phyloP scores from a whole-genome alignment of 2,888 invertebrate genomes.

The Halictus ligatus region DNA sequence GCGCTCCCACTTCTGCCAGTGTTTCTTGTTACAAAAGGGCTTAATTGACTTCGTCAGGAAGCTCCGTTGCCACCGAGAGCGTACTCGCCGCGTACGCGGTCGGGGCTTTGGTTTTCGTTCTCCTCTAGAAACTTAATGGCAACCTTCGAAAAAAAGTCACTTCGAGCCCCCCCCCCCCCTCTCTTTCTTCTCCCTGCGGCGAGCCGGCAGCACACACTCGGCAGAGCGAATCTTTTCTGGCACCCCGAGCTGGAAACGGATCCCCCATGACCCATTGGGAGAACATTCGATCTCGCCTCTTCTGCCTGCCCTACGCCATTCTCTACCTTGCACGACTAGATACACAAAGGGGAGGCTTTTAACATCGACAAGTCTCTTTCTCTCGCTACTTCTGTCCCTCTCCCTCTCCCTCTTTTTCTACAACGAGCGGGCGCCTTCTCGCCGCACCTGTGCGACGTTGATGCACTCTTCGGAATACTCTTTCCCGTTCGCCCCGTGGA shows the following conservation, averaged over 20 bases:
- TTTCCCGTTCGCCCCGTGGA: not conserved
- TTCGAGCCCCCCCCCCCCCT: constrained; percentile 16
- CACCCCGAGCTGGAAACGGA: constrained; percentile 40
- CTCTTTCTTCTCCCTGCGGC: constrained; percentile 15
- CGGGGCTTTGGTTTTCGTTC: constrained; percentile 56
- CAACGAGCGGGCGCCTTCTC: constrained; percentile 15
- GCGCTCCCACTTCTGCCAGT: constrained; percentile 58
- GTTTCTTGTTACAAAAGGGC: constrained; percentile 73
- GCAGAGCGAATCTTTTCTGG: constrained; percentile 46
- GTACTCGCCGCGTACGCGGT: constrained; percentile 54
- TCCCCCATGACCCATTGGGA: constrained; percentile 64
- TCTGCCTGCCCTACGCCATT: not conserved
- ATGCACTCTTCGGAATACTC: constrained; percentile 13
- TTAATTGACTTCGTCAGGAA: constrained; percentile 81
- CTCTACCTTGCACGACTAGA: constrained; percentile 28
- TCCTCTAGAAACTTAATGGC: constrained; percentile 71
- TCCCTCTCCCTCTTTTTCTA: not conserved
- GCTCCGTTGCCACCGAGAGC: constrained; percentile 65
- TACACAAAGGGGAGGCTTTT: constrained; percentile 46
- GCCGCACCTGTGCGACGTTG: constrained; percentile 3
- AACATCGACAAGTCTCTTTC: constrained; percentile 47
- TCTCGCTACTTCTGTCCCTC: not conserved
- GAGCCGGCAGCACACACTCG: not conserved
- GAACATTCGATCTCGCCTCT: constrained; percentile 54
- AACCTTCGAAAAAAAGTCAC: constrained; percentile 68